Conservation (phyloP, 2,797 vertebrate genomes). For the Gobionotothen gibberifrons region DNA sequence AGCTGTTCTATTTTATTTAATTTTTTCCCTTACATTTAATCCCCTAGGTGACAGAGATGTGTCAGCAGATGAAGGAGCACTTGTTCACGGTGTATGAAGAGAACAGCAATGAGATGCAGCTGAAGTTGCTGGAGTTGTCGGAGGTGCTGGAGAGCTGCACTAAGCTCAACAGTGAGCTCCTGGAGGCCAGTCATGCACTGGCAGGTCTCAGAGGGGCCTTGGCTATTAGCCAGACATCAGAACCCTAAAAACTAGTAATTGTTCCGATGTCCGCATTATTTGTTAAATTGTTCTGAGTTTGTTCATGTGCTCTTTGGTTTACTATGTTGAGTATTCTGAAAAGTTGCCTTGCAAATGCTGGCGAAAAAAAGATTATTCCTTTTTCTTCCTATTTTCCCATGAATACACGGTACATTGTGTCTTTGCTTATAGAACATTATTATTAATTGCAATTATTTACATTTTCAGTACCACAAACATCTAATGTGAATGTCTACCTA, state of each 20-base stretch:
- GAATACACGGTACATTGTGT: background rate
- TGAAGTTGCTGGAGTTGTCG: constrained; percentile 69
- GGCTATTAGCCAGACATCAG: constrained; percentile 17
- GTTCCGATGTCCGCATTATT: background rate
- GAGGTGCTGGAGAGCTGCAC: constrained; percentile 71
- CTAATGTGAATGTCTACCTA: constrained; percentile 2
- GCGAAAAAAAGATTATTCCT: background rate
- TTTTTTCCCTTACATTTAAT: background rate
- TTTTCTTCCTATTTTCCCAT: constrained; percentile 10
- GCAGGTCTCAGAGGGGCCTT: constrained; percentile 56
- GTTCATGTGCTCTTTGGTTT: constrained; percentile 13
- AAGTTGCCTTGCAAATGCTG: background rate
- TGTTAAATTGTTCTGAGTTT: background rate
- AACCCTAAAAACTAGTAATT: constrained; percentile 8
- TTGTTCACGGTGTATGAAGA: constrained; percentile 71
- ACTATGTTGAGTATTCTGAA: constrained; percentile 3
- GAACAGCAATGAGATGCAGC: constrained; percentile 70
- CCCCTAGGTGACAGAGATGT: constrained; percentile 61
- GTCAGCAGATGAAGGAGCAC: constrained; percentile 67
- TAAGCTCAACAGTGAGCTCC: constrained; percentile 67
- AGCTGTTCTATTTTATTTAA: background rate
- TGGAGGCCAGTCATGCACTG: constrained; percentile 63
- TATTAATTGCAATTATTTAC: constrained; percentile 8
- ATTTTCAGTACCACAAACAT: constrained; percentile 22
- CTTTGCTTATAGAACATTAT: constrained; percentile 3